phyloP scores from a whole-genome alignment of 1,140 invertebrate genomes.

The Caenorhabditis inopinata region DNA sequence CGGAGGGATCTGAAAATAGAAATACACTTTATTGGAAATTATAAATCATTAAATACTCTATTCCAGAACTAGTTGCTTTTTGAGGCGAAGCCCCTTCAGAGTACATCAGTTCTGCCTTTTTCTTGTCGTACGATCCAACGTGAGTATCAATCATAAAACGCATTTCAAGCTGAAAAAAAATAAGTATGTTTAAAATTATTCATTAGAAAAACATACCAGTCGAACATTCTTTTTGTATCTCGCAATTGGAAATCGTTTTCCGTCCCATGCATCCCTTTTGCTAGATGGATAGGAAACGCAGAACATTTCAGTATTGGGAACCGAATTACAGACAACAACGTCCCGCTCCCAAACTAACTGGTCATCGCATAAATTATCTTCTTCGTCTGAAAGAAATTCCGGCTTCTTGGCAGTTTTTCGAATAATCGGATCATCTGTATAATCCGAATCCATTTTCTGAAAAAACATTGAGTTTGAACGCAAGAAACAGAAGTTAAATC shows the following conservation, averaged over 20 bases:
- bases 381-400: not conserved
- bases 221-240: conserved; percentile 38
- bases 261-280: conserved; percentile 5
- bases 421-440: not conserved
- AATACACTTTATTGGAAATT: not conserved
- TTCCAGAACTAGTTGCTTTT: not conserved
- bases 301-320: conserved; percentile 28
- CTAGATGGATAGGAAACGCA: conserved; percentile 21
- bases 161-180: conserved; percentile 32
- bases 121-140: conserved; percentile 19
- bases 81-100: not conserved
- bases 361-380: not conserved
- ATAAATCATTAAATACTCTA: no score
- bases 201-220: no score
- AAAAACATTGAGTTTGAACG: no score
- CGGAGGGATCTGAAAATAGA: not conserved
- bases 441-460: not conserved
- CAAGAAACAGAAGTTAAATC: no score
- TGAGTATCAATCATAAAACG: not conserved
- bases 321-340: not conserved
- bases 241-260: not conserved
- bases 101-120: not conserved
- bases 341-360: not conserved
- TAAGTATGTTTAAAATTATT: not conserved
- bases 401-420: not conserved